Base-by-base conservation (phyloP, 2,113 vertebrate species). In the Litocranius walleri region DNA sequence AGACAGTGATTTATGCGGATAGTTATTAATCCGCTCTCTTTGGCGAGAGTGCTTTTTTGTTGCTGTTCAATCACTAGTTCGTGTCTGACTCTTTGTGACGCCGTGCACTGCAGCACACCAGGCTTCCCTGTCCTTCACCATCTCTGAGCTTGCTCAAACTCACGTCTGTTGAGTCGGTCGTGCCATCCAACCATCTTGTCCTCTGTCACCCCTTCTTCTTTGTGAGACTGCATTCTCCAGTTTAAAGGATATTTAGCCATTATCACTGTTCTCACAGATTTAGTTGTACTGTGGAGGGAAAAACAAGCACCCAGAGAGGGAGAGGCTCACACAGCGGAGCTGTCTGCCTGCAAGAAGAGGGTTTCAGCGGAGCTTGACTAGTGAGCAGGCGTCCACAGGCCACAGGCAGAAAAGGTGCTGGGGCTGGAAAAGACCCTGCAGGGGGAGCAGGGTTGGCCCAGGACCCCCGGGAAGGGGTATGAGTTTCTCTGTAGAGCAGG, bases 81-180 rank as follows among this genome's bases (percentile, higher is more conserved):
- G 0, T 25, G 36, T 43, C 71, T 1, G 36, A 25, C 71, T 40
- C 36, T 25, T 13, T 74, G 21, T 0, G 5, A 25, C 3, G 0
- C 10, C 71, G 14, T 2, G 36, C 11, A 7, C 11, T 40, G 21
- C 36, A 27, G 71, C 71, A 14, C 1, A 1, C 71, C 11, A 43
- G 36, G 21, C 36, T 25, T 74, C 71, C 11, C 71, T 74, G 36
- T 25, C 67, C 21, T 40, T 25, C 67, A 6, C 67, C 36, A 13
- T 40, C 36, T 74, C 67, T 40, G 67, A 25, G 11, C 29, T 74
- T 40, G 67, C 36, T 40, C 36, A 23, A 1, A 40, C 36, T 74
- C 36, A 13, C 21, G 11, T 74, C 67, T 17, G 11, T 25, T 74
- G 36, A 40, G 67, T 40, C 5, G 2, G 67, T 25, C 36, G 6